Evolutionary conservation across 2,113 vertebrate species (phyloP).

Genomic region (Gymnorhina tibicen): DNA sequence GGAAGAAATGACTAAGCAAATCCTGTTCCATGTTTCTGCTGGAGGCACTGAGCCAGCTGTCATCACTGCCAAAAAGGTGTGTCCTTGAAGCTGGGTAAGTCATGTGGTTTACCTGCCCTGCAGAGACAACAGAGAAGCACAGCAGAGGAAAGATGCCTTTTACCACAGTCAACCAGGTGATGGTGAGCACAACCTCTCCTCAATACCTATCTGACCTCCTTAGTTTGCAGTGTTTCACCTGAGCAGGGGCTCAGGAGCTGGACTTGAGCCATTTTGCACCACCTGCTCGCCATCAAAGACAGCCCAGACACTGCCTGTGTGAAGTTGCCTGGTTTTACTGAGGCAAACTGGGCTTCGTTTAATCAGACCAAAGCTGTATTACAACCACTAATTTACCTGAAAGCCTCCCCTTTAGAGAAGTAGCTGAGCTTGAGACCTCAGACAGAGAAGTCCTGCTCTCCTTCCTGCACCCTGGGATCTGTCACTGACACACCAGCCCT

Average conservation of each 20-base stretch:
- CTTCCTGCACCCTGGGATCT: not conserved
- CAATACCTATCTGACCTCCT: not conserved
- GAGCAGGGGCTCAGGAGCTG: not conserved
- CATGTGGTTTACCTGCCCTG: not conserved
- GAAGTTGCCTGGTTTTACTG: not conserved
- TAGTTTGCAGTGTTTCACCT: not conserved
- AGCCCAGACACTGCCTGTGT: not conserved
- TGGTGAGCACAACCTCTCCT: not conserved
- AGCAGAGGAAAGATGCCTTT: not conserved
- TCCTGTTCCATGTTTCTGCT: not conserved
- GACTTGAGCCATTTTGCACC: not conserved
- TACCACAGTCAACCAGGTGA: not conserved
- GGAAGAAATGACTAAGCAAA: slow-evolving; percentile 22
- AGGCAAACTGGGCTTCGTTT: not conserved
- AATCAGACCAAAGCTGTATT: not conserved
- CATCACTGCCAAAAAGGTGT: not conserved
- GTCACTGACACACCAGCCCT: not conserved
- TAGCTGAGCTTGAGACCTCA: not conserved
- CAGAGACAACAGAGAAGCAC: not conserved
- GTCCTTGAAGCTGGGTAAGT: not conserved
- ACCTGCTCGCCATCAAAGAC: not conserved
- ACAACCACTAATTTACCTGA: not conserved
- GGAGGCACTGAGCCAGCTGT: not conserved
- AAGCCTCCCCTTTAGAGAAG: not conserved
- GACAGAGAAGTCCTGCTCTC: not conserved